Percentiles rank a stretch among this genome's conserved stretches.
These are phyloP conservation scores for Carpatolechia fugitivella DNA, from an alignment of 2,888 invertebrate genomes.

Conservation along the genomic window DNA sequence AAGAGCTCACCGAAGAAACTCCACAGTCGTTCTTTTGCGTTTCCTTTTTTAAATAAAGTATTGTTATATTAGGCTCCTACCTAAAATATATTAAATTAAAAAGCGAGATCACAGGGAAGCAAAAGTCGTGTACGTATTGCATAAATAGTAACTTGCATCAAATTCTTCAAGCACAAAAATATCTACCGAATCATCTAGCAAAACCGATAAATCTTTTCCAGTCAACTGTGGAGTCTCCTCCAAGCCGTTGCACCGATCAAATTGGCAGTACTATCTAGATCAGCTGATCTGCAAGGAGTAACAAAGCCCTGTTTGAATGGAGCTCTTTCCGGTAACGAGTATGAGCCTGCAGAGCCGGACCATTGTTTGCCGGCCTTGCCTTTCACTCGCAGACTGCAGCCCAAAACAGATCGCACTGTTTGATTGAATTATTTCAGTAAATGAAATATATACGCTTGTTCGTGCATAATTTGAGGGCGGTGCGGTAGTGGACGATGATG, in stretches of 20 bases:
- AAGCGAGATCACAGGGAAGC: no score
- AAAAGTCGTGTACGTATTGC: no score
- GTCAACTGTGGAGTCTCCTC: background rate
- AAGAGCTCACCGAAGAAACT: no score
- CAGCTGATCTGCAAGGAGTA: slow-evolving; percentile 42
- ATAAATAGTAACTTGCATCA: no score
- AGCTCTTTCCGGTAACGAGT: slow-evolving; percentile 17
- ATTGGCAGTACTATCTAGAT: slow-evolving; percentile 43
- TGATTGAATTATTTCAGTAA: background rate
- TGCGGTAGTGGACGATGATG: background rate
- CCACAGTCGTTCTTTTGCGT: no score
- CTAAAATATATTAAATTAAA: no score
- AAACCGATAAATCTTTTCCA: background rate
- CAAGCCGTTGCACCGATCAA: background rate
- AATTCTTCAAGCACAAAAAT: no score
- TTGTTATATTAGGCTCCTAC: no score
- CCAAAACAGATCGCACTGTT: background rate
- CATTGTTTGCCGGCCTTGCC: slow-evolving; percentile 13
- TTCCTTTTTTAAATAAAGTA: no score
- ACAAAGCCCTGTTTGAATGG: slow-evolving; percentile 66
- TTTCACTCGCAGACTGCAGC: slow-evolving; percentile 14
- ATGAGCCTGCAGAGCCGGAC: background rate
- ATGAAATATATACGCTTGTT: background rate
- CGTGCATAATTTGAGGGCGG: background rate
- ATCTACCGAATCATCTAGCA: background rate